Evolutionary conservation across 2,797 vertebrate species (phyloP).

Genomic region (Pteropus rufus): DNA sequence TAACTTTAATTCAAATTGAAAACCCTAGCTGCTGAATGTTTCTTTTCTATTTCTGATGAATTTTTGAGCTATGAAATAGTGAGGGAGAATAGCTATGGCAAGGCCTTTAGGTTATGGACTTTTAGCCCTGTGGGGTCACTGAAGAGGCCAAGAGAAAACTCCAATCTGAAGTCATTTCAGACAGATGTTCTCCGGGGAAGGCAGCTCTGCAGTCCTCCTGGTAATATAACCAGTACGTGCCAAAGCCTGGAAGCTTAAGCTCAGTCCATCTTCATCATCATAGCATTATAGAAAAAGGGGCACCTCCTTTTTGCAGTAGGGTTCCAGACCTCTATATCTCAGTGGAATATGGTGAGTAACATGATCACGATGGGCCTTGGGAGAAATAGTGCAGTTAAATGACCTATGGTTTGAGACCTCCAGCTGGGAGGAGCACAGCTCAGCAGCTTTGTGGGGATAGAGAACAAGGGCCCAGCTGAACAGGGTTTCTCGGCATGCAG

Average conservation of each 20-base stretch:
- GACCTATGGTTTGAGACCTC: background rate
- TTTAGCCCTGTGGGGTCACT: background rate
- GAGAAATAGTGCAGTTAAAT: background rate
- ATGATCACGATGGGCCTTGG: background rate
- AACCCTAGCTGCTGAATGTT: background rate
- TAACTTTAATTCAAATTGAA: constrained; percentile 13
- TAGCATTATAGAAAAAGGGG: background rate
- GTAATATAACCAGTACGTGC: background rate
- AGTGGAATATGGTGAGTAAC: background rate
- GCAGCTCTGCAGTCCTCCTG: background rate
- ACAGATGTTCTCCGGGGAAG: background rate
- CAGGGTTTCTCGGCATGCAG: background rate
- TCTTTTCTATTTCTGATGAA: background rate
- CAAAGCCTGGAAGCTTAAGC: background rate
- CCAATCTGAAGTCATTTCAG: background rate
- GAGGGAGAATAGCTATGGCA: background rate
- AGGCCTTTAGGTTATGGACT: background rate
- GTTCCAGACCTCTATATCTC: background rate
- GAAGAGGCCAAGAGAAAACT: background rate
- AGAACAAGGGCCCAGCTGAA: background rate
- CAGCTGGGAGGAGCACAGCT: background rate
- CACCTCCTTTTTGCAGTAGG: background rate
- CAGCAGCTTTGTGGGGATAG: background rate
- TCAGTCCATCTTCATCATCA: background rate
- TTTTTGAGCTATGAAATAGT: background rate